Evolutionary conservation across 2,797 vertebrate species (phyloP).

Genomic region (Tenualosa thibaudeaui): DNA sequence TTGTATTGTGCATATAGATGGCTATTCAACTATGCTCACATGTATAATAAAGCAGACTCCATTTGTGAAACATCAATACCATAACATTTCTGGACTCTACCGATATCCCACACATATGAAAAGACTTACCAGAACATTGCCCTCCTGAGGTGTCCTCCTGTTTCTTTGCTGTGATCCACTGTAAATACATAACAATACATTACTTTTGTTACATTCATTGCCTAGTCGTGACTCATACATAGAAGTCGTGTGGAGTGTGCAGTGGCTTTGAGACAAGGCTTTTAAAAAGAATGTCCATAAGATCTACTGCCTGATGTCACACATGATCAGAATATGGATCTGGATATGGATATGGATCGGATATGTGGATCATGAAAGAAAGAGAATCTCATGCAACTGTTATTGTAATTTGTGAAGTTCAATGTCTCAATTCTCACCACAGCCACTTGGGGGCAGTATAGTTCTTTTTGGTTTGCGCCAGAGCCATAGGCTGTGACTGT

Average conservation of each 20-base stretch:
- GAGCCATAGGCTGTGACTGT: not conserved
- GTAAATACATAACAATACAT: slow-evolving; percentile 49
- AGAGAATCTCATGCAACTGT: not conserved
- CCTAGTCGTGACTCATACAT: not conserved
- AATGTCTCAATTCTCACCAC: not conserved
- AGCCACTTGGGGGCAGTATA: slow-evolving; percentile 13
- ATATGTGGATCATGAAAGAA: not conserved
- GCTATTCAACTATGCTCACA: not conserved
- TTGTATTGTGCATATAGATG: not conserved
- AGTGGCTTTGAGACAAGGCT: too few relatives aligned
- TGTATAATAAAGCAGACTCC: not conserved
- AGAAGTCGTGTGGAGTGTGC: not conserved
- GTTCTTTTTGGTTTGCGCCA: not conserved
- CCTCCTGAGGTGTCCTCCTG: not conserved
- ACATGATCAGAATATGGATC: not conserved
- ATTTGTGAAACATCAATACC: not conserved
- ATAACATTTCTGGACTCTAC: not conserved
- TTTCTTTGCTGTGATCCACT: slow-evolving; percentile 34
- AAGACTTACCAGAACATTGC: not conserved
- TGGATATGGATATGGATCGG: too few relatives aligned
- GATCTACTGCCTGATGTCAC: not conserved
- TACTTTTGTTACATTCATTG: slow-evolving; percentile 26
- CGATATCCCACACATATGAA: not conserved
- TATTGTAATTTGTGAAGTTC: not conserved
- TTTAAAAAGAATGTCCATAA: not conserved